These are phyloP conservation scores for Philotrypesis tridentata DNA, from an alignment of 1,140 invertebrate genomes.

Conservation along the genomic window DNA sequence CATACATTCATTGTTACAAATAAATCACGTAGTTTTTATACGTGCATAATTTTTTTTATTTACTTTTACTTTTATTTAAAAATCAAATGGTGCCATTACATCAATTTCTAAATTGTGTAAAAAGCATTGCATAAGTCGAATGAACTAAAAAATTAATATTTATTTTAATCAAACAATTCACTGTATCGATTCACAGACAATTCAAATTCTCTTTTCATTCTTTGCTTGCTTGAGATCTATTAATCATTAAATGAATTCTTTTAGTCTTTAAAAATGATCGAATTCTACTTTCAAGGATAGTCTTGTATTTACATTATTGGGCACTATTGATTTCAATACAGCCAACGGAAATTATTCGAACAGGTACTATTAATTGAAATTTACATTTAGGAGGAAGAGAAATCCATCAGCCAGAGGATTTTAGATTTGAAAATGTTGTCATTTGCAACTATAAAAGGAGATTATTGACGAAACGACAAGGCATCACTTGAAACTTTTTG, in stretches of 20 bases:
- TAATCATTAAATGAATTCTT: conserved; percentile 28
- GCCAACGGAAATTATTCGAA: conserved; percentile 34
- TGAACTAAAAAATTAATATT: conserved; percentile 23
- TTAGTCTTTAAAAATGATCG: conserved; percentile 24
- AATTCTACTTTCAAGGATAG: conserved; percentile 12
- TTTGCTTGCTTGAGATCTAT: conserved; percentile 34
- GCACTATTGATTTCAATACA: conserved; percentile 21
- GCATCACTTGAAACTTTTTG: background rate
- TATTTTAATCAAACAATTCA: background rate
- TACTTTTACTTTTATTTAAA: conserved; percentile 8
- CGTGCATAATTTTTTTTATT: conserved; percentile 15
- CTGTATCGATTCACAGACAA: conserved; percentile 9
- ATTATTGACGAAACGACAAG: background rate
- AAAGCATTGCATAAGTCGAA: conserved; percentile 8
- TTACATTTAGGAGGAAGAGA: conserved; percentile 25
- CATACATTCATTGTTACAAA: conserved; percentile 45
- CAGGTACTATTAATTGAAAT: conserved; percentile 40
- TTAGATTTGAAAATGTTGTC: background rate
- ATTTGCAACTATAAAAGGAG: conserved; percentile 1
- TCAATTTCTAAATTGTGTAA: conserved; percentile 29
- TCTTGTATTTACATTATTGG: conserved; percentile 41
- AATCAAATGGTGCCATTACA: conserved; percentile 38
- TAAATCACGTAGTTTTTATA: conserved; percentile 32
- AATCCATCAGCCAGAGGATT: conserved; percentile 21
- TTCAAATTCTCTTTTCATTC: conserved; percentile 19